Conservation (phyloP, 2,113 vertebrate species). For the Sitta europaea region DNA sequence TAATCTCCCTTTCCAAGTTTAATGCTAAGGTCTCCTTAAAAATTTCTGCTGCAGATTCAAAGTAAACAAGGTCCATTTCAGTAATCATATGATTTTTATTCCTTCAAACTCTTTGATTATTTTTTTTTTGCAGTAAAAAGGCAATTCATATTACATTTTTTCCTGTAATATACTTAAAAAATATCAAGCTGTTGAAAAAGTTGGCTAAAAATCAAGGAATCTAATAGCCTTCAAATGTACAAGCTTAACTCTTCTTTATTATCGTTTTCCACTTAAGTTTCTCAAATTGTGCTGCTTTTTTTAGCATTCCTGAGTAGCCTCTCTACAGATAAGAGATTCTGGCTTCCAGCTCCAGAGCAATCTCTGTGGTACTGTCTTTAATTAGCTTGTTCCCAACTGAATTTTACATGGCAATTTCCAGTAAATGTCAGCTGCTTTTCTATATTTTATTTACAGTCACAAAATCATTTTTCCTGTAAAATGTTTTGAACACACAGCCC, state of each 20-base stretch:
- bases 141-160: fast-evolving
- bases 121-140: background rate
- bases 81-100: background rate
- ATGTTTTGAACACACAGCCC: background rate
- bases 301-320: background rate
- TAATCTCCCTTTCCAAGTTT: background rate
- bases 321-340: background rate
- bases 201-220: background rate
- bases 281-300: background rate
- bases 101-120: background rate
- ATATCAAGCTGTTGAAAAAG: background rate
- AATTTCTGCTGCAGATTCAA: slow-evolving; percentile 5
- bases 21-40: background rate
- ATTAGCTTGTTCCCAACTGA: background rate
- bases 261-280: background rate
- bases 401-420: background rate
- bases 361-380: background rate
- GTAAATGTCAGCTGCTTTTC: background rate
- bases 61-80: background rate
- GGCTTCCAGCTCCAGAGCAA: background rate
- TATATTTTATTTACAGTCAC: background rate
- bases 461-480: background rate
- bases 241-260: background rate
- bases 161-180: background rate
- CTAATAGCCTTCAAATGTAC: background rate